phyloP scores from a whole-genome alignment of 23 tunicate genomes.

The Aplidium turbinatum region DNA sequence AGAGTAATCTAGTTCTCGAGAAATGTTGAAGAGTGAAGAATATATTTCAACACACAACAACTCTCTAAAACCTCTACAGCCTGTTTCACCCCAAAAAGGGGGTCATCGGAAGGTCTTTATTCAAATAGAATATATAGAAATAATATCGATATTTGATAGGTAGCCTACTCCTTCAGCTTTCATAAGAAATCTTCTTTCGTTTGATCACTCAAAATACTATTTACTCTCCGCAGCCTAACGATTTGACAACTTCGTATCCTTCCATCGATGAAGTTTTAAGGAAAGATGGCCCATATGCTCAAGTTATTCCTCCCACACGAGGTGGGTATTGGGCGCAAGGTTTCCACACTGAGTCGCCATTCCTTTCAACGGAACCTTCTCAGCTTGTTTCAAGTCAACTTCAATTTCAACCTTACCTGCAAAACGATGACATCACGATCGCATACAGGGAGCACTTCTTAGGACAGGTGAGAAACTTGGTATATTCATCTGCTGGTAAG shows the following conservation, averaged over 20 bases:
- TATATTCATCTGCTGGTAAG: not conserved
- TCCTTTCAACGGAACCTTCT: slow-evolving; percentile 29
- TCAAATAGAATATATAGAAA: no score
- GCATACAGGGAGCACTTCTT: slow-evolving; percentile 87
- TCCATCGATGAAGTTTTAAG: slow-evolving; percentile 86
- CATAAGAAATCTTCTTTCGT: no score
- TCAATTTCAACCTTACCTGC: slow-evolving; percentile 21
- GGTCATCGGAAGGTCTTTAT: no score
- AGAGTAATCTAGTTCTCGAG: no score
- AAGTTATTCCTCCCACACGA: slow-evolving; percentile 90
- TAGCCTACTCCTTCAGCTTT: no score
- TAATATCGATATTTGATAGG: no score
- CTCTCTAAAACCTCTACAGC: no score
- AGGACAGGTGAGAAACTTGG: slow-evolving; percentile 24
- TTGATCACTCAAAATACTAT: no score
- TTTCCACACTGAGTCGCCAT: slow-evolving; percentile 79
- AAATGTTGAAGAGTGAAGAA: no score
- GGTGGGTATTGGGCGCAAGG: slow-evolving; percentile 99
- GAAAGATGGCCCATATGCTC: slow-evolving; percentile 83
- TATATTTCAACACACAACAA: no score
- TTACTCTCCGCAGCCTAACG: no score
- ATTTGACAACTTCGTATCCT: slow-evolving; percentile 60
- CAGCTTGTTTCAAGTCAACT: slow-evolving; percentile 10
- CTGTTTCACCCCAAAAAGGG: no score
- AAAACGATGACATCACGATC: slow-evolving; percentile 84